Evolutionary conservation across 2,888 invertebrate species (phyloP), one percentile per base, ranked within the genome.

Genomic region (Brachycybe producta): DNA sequence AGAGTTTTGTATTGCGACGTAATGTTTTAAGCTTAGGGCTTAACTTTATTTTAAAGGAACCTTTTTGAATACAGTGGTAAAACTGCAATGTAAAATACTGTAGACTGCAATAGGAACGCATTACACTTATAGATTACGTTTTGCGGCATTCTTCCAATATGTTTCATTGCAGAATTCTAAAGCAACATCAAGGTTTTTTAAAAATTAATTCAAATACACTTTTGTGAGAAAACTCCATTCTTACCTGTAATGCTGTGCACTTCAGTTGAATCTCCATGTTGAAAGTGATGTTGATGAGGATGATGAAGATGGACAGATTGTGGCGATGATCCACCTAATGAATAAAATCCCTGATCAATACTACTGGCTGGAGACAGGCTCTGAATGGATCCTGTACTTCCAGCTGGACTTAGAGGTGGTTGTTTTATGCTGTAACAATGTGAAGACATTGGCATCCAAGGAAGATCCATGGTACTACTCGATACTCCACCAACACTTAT

Each of bases 311-410:
- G 38, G 17, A 13, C 13, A 11, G 38, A 15, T 38, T 11, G 38
- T 13, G 7, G 7, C 11, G 11, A 38, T 7, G 38, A 30, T 11
- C 8, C n/a, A 30, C n/a, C n/a, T n/a, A 30, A 30, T 13, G 38
- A 7, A 38, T 38, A 38, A 15, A 38, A 7, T 15, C 38, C 38
- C 7, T 8, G 7, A 17, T 38, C 38, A 38, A n/a, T n/a, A n/a
- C 38, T 38, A 11, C 15, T 15, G 11, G 42, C n/a, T 23, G 42
- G 42, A 21, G 42, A 42, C 27, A 42, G 8, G n/a, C 24, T 24
- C 23, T 42, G 42, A 21, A 42, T 23, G 7, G 42, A 42, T 7
- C 42, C 42, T 24, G 42, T 42, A 26, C 42, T 42, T 24, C 42
- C 42, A 21, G 42, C 15, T 8, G 42, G 42, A 23, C 42, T 42